phyloP scores from a whole-genome alignment of 2,888 invertebrate genomes.

The Eupithecia insigniata region DNA sequence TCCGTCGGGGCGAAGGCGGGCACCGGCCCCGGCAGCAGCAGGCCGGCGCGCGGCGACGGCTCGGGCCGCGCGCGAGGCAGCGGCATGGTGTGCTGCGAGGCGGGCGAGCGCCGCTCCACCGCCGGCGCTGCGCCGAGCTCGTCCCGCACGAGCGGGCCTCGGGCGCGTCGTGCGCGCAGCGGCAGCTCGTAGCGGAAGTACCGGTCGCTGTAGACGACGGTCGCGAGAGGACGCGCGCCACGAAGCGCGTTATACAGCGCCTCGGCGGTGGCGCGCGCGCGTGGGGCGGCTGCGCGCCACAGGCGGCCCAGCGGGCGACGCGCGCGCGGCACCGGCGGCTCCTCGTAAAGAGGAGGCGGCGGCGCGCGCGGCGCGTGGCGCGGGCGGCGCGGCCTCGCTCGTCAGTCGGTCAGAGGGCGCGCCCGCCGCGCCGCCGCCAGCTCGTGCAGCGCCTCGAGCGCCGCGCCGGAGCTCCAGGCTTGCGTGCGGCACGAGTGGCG shows the following conservation, averaged over 20 bases:
- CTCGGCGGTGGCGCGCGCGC: constrained; percentile 41
- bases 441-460: constrained; percentile 92
- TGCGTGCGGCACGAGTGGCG: constrained; percentile 95
- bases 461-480: constrained; percentile 96
- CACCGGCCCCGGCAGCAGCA: constrained; percentile 32
- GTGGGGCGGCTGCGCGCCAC: constrained; percentile 49
- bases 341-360: constrained; percentile 51
- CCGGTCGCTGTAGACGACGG: constrained; percentile 80
- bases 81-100: constrained; percentile 27
- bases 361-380: constrained; percentile 52
- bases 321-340: constrained; percentile 50
- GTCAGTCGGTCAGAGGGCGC: constrained; percentile 65
- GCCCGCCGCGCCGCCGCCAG: constrained; percentile 73
- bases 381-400: constrained; percentile 58
- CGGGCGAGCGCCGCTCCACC: constrained; percentile 36
- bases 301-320: constrained; percentile 48
- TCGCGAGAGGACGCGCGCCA: constrained; percentile 61
- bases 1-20: constrained; percentile 39
- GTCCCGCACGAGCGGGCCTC: constrained; percentile 43
- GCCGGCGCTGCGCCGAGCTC: constrained; percentile 47
- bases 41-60: constrained; percentile 32
- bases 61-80: constrained; percentile 35
- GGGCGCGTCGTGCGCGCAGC: constrained; percentile 56
- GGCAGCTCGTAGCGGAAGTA: constrained; percentile 77
- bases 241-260: constrained; percentile 60